Conservation (phyloP, 2,113 vertebrate genomes). For the Channa maculata region DNA sequence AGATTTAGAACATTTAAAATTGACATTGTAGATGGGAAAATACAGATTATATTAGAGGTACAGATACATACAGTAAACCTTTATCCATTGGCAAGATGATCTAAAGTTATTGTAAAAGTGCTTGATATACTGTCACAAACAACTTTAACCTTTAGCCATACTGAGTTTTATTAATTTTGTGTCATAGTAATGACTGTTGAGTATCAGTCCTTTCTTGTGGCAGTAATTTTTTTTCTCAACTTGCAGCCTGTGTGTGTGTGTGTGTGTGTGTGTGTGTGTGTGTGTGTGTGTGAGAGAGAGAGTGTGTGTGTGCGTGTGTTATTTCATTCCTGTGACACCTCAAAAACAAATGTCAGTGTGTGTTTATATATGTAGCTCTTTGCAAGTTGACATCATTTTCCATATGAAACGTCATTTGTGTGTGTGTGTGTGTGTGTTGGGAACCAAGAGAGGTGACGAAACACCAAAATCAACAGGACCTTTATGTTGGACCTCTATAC, state of each 20-base stretch:
- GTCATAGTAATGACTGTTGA: background rate
- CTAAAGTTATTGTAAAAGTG: constrained; percentile 46
- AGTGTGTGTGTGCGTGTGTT: background rate
- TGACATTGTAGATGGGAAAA: background rate
- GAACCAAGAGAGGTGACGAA: constrained; percentile 27
- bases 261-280: background rate
- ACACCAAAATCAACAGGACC: constrained; percentile 39
- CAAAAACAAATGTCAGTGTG: constrained; percentile 5
- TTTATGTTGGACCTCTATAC: constrained; percentile 30
- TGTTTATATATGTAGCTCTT: constrained; percentile 6
- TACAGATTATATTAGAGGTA: background rate
- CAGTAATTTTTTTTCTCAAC: background rate
- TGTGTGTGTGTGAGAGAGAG: too few relatives aligned
- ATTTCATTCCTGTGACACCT: constrained; percentile 27
- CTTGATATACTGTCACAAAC: constrained; percentile 49
- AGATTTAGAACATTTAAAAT: background rate
- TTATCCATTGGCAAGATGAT: constrained; percentile 10
- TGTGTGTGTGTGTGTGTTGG: background rate
- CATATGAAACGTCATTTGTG: constrained; percentile 27
- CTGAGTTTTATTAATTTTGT: constrained; percentile 32
- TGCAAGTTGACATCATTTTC: constrained; percentile 63
- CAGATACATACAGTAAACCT: constrained; percentile 22
- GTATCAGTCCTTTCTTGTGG: constrained; percentile 18
- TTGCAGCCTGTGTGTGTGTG: background rate
- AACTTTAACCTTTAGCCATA: constrained; percentile 34